Percentiles rank a stretch among this genome's conserved stretches.
Evolutionary conservation across 2,797 vertebrate species (phyloP).

Genomic region (Petrocephalus sullivani): DNA sequence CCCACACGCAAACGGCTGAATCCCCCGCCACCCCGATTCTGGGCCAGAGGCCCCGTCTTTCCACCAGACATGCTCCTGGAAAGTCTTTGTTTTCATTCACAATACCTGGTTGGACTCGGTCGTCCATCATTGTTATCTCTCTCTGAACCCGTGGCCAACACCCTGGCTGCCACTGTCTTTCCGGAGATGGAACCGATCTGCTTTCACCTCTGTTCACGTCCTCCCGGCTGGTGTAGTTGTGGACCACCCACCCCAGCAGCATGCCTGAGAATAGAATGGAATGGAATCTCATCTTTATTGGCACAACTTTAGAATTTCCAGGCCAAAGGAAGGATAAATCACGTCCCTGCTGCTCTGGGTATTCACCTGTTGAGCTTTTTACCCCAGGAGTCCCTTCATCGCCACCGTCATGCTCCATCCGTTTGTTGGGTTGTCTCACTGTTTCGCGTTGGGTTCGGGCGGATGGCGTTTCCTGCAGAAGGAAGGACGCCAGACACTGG

Average conservation of each 20-base stretch:
- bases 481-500: neutral
- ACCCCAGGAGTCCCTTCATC: neutral
- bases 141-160: neutral
- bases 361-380: neutral
- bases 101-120: slow-evolving; percentile 5
- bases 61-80: neutral
- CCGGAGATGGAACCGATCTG: neutral
- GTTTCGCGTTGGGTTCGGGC: neutral
- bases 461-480: neutral
- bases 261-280: neutral
- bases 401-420: neutral
- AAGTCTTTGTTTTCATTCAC: slow-evolving; percentile 3
- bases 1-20: neutral
- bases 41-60: neutral
- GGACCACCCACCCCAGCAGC: neutral
- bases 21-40: neutral
- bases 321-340: neutral
- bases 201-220: neutral
- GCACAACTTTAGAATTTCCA: neutral
- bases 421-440: neutral
- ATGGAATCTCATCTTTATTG: neutral
- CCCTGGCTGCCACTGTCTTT: slow-evolving; percentile 10
- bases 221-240: neutral
- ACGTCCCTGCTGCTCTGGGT: neutral
- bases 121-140: neutral